Evolutionary conservation across 2,888 invertebrate species (phyloP), one percentile per base, ranked within the genome.

Genomic region (Cetonia aurata): DNA sequence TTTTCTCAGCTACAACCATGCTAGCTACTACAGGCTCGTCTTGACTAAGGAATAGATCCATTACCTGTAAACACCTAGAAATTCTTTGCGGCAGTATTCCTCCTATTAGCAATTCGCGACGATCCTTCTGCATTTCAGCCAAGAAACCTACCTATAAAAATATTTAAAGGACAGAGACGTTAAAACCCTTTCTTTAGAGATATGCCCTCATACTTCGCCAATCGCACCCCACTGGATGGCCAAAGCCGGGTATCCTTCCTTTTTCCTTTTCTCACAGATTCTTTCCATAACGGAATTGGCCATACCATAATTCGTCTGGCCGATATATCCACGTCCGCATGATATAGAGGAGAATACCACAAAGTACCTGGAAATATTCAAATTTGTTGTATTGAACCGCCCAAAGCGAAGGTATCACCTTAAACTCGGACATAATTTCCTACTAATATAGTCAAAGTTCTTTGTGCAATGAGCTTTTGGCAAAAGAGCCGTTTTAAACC

Each of bases 311-410:
- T 95, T 96, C 15, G 93, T 91, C 86, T 97, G 97, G 0, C 96
- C 96, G 4, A 93, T 91, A 83, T 96, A 96, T 76, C 97, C 97
- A 19, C 96, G 89, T 15, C 96, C 96, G 81, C 96, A 96, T 0
- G 94, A 92, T 6, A 96, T 94, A 15, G 96, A 96, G 0, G 96
- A 96, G 86, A 96, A 97, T 17, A 94, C 91, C 0, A 97, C 96
- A 82, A 97, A 97, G 85, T 93, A 89, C 79, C 90, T 81, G 15
- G 6, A 50, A 65, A 17, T 13, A 10, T 62, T 25, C 25, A 25
- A 25, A 25, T 25, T 3, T 25, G 25, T 25, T 25, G 1, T 25
- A 25, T 25, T 25, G 25, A 25, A 25, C 4, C 25, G 25, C 25
- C 4, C 4, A 3, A 4, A 13, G 3, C n/a, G 15, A 10, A 48